A percentile compares a stretch with the other conserved stretches of the same genome.
Evolutionary conservation across 1,140 invertebrate species (phyloP).

Genomic region (Anastatus disparis): DNA sequence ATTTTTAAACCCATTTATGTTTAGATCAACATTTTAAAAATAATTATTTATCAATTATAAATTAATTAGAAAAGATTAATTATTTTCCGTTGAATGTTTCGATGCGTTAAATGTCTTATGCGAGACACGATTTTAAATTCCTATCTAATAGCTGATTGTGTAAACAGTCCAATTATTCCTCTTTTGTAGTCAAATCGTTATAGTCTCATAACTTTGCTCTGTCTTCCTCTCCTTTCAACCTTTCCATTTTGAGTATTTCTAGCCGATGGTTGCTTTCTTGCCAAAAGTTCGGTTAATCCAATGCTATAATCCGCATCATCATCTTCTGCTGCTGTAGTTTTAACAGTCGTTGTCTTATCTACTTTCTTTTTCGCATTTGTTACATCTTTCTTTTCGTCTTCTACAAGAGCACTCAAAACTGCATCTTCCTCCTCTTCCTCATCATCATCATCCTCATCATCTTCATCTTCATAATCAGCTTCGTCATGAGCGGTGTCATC

Average conservation of each 20-base stretch:
- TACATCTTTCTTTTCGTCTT: conserved; percentile 48
- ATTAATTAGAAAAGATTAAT: too few species aligned
- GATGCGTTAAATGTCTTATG: too few species aligned
- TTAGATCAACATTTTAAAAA: too few species aligned
- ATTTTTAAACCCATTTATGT: too few species aligned
- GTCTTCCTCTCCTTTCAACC: conserved; percentile 38
- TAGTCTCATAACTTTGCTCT: conserved; percentile 60
- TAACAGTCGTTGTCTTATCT: conserved; percentile 45
- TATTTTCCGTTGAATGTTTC: too few species aligned
- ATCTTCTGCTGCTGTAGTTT: conserved; percentile 45
- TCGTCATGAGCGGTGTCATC: conserved; percentile 44
- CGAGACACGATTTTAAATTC: too few species aligned
- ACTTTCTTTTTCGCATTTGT: conserved; percentile 46
- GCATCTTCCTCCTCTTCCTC: conserved; percentile 52
- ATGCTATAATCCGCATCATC: conserved; percentile 56
- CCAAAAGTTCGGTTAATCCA: conserved; percentile 52
- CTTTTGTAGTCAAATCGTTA: conserved; percentile 42
- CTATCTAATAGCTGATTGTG: too few species aligned
- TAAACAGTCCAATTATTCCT: too few species aligned
- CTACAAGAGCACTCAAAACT: conserved; percentile 51
- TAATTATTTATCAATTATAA: too few species aligned
- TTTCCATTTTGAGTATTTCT: conserved; percentile 49
- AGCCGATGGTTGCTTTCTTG: conserved; percentile 45
- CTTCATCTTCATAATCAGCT: conserved; percentile 48
- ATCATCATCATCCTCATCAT: conserved; percentile 50